These are phyloP conservation scores for Siniperca undulata DNA, from an alignment of 2,797 vertebrate genomes.

Conservation along the genomic window DNA sequence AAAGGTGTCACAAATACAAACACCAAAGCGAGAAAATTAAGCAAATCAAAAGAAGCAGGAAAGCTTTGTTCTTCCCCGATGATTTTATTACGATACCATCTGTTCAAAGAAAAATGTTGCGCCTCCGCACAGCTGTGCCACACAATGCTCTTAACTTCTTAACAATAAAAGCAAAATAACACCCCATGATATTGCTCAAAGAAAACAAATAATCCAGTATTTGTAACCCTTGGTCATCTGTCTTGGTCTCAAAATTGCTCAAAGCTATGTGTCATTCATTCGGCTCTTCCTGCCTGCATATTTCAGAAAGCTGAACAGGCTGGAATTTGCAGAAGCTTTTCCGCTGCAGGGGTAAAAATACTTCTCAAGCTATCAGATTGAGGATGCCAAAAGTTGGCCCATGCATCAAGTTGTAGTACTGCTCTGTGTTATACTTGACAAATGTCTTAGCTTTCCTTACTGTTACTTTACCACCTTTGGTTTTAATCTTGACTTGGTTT, in stretches of 20 bases:
- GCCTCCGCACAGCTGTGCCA: constrained; percentile 60
- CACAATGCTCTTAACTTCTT: constrained; percentile 60
- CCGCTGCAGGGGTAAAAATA: constrained; percentile 66
- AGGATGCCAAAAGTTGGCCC: constrained; percentile 64
- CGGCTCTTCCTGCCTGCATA: constrained; percentile 58
- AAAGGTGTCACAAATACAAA: constrained; percentile 41
- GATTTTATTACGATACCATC: constrained; percentile 62
- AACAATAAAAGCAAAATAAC: constrained; percentile 57
- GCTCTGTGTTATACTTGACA: constrained; percentile 57
- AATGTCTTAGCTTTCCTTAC: constrained; percentile 47
- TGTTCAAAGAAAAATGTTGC: constrained; percentile 63
- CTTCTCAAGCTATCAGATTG: constrained; percentile 60
- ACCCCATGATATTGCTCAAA: constrained; percentile 31
- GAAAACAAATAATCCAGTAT: constrained; percentile 62
- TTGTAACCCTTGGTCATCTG: constrained; percentile 55
- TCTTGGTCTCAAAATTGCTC: constrained; percentile 54
- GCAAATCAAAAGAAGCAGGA: constrained; percentile 52
- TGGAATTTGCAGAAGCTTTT: constrained; percentile 63
- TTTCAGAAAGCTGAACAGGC: constrained; percentile 67
- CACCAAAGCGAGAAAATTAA: constrained; percentile 52
- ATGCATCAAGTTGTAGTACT: constrained; percentile 73
- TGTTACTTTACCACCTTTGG: constrained; percentile 50
- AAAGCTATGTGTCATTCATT: constrained; percentile 66
- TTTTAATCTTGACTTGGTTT: constrained; percentile 50
- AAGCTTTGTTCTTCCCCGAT: constrained; percentile 47